Conservation (phyloP, 2,113 vertebrate genomes). For the Miniopterus natalensis region DNA sequence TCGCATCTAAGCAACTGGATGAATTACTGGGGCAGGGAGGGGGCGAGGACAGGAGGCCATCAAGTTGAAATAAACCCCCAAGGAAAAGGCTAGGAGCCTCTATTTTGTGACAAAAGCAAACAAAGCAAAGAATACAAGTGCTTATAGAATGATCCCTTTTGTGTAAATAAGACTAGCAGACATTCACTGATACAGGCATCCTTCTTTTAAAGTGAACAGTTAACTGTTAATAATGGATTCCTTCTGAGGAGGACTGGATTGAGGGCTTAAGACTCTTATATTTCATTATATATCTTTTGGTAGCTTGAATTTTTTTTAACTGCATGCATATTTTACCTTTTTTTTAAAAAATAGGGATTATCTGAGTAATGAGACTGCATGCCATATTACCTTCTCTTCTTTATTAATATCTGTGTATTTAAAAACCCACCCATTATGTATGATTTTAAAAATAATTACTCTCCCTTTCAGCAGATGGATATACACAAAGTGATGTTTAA, state of each 20-base stretch:
- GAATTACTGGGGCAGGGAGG: neutral
- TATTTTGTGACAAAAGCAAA: conserved; percentile 36
- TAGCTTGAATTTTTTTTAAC: neutral
- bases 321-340: conserved; percentile 32
- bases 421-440: neutral
- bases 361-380: neutral
- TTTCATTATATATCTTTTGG: conserved; percentile 19
- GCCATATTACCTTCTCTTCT: neutral
- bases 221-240: neutral
- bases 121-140: conserved; percentile 27
- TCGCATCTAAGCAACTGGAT: neutral
- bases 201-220: conserved; percentile 12
- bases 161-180: neutral
- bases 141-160: neutral
- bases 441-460: neutral
- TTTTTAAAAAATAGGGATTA: neutral
- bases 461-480: neutral
- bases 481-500: neutral
- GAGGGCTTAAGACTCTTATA: neutral
- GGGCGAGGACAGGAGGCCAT: neutral
- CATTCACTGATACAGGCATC: neutral
- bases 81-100: neutral
- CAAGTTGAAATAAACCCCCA: neutral
- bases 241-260: neutral
- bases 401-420: conserved; percentile 29